phyloP scores from a whole-genome alignment of 1,140 invertebrate genomes.

The Neelides sp. region DNA sequence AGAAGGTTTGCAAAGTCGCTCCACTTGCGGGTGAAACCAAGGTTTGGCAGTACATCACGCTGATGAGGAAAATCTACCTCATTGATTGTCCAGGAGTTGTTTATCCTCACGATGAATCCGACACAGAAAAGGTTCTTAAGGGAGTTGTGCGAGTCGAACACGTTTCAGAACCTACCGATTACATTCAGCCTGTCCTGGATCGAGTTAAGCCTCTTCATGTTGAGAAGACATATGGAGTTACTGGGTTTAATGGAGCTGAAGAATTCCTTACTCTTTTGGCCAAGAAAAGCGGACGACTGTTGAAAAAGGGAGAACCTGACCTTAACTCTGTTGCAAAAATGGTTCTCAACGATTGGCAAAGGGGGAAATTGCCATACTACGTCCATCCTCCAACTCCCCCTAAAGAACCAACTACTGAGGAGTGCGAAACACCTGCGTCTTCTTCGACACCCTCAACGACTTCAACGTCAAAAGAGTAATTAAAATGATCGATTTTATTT shows the following conservation, averaged over 20 bases:
- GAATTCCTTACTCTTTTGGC: conserved; percentile 92
- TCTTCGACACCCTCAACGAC: not conserved
- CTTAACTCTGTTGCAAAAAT: conserved; percentile 75
- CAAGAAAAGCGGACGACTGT: conserved; percentile 66
- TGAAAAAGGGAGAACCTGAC: conserved; percentile 95
- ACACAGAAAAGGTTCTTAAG: conserved; percentile 92
- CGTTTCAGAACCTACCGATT: conserved; percentile 86
- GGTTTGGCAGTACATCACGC: conserved; percentile 98
- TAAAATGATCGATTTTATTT: too few relatives aligned
- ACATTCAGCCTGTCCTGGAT: conserved; percentile 72
- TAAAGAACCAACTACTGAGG: too few relatives aligned
- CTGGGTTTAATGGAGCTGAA: conserved; percentile 58
- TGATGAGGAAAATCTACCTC: conserved; percentile 93
- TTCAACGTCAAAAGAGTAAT: too few relatives aligned
- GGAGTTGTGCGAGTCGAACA: conserved; percentile 91
- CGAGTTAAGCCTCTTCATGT: conserved; percentile 84
- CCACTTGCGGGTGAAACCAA: conserved; percentile 99
- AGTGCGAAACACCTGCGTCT: not conserved
- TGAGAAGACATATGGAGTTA: conserved; percentile 77
- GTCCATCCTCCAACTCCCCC: conserved; percentile 72
- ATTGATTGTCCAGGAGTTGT: conserved; percentile 99
- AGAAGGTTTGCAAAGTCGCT: conserved; percentile 96
- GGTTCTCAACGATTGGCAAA: conserved; percentile 97
- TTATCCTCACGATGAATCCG: conserved; percentile 77
- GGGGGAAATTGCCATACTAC: conserved; percentile 93